Evolutionary conservation across 2,888 invertebrate species (phyloP).

Genomic region (Philhelius pedissequus): DNA sequence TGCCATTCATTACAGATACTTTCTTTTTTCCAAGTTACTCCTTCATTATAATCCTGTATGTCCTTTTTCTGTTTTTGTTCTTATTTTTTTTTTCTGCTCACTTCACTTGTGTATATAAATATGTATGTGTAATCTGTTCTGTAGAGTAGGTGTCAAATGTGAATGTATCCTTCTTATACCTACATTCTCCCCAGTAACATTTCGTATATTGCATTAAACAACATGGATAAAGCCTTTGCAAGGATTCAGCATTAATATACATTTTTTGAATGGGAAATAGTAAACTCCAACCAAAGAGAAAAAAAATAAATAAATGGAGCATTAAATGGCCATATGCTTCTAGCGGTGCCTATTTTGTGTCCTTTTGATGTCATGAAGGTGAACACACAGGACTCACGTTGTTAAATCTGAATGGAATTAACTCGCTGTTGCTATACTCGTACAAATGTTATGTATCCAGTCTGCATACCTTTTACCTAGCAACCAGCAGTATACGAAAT

Average conservation of each 20-base stretch:
- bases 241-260: slow-evolving; percentile 6
- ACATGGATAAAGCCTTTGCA: slow-evolving; percentile 33
- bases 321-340: slow-evolving; percentile 18
- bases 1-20: slow-evolving; percentile 63
- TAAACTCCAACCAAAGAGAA: background rate
- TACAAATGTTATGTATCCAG: background rate
- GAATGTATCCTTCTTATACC: slow-evolving; percentile 12
- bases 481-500: background rate
- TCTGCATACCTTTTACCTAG: background rate
- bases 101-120: slow-evolving; percentile 20
- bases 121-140: slow-evolving; percentile 55
- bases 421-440: slow-evolving; percentile 28
- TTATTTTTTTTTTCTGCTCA: slow-evolving; percentile 6
- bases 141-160: slow-evolving; percentile 64
- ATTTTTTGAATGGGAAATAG: background rate
- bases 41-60: slow-evolving; percentile 8
- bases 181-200: background rate
- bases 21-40: background rate
- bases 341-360: slow-evolving; percentile 42
- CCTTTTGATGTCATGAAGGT: slow-evolving; percentile 47
- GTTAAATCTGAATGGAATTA: slow-evolving; percentile 55
- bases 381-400: slow-evolving; percentile 33
- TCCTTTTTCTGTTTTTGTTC: background rate
- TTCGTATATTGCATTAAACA: slow-evolving; percentile 55
- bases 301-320: slow-evolving; percentile 31